Evolutionary conservation across 37 sponge, comb jelly and placozoan species (phyloP), one percentile per base, ranked within the genome.

Genomic region (Corticium candelabrum): DNA sequence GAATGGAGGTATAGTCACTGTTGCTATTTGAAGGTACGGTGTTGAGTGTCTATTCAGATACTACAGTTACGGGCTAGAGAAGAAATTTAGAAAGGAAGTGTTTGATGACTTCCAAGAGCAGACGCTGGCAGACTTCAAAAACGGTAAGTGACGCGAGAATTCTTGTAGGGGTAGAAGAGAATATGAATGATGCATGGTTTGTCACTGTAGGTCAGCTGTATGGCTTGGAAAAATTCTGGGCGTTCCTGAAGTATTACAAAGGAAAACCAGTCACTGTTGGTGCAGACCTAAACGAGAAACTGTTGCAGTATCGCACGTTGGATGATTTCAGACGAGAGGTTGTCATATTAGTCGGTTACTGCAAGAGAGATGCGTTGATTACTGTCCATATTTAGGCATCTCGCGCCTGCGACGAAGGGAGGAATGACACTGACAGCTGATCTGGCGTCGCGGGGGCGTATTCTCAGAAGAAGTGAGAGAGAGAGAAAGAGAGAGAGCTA

Each of bases 201-300:
- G n/a, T n/a, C n/a, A n/a, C n/a, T n/a, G 30, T 82, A 82, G 81
- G 90, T 1, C 69, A 83, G 40, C 86, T 95, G 3, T 99, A 99
- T 77, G 99, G 99, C 3, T 68, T 99, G 57, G 99, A 99, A 76
- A 99, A 99, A 69, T 99, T 95, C 87, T 99, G 99, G 99, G 99
- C 96, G 35, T 99, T 99, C 68, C 91, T 90, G 57, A 92, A 95
- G 72, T 99, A 92, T 68, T 99, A 99, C 85, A 94, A 86, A 87
- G 94, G 90, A 34, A 76, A 76, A 68, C 67, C 75, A 29, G 71
- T 89, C 15, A 79, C 74, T 7, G 35, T 89, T 35, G 41, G 69
- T 41, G 72, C 82, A 29, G 88, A 93, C 40, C 71, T 93, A 27
- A 82, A 78, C 0, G 77, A 84, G 69, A 34, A 76, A 68, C 39